Evolutionary conservation across 2,113 vertebrate species (phyloP).

Genomic region (Romanogobio albipinnatus): DNA sequence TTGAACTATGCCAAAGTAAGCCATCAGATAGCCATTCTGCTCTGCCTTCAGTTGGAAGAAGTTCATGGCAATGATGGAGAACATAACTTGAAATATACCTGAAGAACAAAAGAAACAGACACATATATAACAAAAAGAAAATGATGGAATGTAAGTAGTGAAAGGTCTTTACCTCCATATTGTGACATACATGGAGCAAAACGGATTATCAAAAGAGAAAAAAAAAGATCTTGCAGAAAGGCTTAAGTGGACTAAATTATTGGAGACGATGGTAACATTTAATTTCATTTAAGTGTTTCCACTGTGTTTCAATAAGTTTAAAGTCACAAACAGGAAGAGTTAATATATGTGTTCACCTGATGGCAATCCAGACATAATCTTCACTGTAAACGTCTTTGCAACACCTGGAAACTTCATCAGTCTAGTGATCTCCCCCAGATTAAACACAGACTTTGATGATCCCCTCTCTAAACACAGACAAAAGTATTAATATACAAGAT

Average conservation of each 20-base stretch:
- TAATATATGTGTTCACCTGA: slow-evolving; percentile 75
- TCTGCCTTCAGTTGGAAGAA: slow-evolving; percentile 86
- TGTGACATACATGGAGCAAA: not conserved
- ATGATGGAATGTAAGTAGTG: no score
- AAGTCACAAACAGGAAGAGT: not conserved
- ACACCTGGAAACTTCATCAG: slow-evolving; percentile 86
- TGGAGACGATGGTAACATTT: not conserved
- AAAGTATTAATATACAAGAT: not conserved
- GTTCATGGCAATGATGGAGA: slow-evolving; percentile 88
- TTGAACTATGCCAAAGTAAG: slow-evolving; percentile 87
- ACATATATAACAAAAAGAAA: not conserved
- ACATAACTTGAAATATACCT: slow-evolving; percentile 95
- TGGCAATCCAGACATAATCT: slow-evolving; percentile 84
- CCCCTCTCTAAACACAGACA: slow-evolving; percentile 44
- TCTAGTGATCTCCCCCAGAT: slow-evolving; percentile 79
- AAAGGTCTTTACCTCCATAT: no score
- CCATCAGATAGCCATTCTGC: slow-evolving; percentile 87
- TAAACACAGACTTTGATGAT: slow-evolving; percentile 78
- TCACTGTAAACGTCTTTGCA: slow-evolving; percentile 81
- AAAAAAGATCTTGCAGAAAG: no score
- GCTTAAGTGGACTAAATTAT: no score
- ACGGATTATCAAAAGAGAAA: not conserved
- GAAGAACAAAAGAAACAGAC: not conserved
- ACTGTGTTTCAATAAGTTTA: not conserved
- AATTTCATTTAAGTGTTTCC: not conserved